Evolutionary conservation across 2,797 vertebrate species (phyloP).

Genomic region (Catharus ustulatus): DNA sequence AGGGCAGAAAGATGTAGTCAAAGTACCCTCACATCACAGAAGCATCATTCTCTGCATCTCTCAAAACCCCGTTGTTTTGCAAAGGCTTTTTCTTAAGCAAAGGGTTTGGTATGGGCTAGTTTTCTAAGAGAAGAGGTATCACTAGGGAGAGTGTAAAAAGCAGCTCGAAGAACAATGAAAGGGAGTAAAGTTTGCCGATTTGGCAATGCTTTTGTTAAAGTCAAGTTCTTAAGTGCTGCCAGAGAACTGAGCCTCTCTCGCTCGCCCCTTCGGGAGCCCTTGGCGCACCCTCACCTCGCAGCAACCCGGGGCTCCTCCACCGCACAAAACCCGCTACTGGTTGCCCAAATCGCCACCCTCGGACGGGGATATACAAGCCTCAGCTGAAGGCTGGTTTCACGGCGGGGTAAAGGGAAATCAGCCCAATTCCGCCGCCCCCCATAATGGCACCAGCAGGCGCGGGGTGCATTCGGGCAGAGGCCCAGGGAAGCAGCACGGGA

Average conservation of each 20-base stretch:
- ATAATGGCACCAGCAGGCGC: not conserved
- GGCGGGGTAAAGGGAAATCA: not conserved
- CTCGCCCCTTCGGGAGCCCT: not conserved
- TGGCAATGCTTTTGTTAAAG: not conserved
- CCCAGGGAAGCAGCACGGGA: not conserved
- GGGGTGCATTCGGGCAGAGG: not conserved
- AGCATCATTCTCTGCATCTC: not conserved
- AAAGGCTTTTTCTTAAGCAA: not conserved
- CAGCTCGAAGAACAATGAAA: not conserved
- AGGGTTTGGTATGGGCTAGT: accelerated
- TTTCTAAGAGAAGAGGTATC: not conserved
- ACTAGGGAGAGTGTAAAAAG: not conserved
- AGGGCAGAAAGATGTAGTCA: not conserved
- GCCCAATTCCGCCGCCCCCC: not conserved
- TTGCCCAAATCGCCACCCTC: not conserved
- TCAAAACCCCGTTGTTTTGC: not conserved
- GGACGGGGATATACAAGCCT: not conserved
- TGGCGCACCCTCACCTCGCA: not conserved
- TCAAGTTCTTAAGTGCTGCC: not conserved
- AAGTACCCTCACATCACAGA: not conserved
- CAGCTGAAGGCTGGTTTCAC: not conserved
- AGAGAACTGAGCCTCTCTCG: not conserved
- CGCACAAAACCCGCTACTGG: not conserved
- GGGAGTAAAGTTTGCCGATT: not conserved
- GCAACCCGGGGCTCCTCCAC: no score